A percentile compares a stretch with the other conserved stretches of the same genome.
phyloP scores from a whole-genome alignment of 2,113 vertebrate species.

The Callithrix jacchus region DNA sequence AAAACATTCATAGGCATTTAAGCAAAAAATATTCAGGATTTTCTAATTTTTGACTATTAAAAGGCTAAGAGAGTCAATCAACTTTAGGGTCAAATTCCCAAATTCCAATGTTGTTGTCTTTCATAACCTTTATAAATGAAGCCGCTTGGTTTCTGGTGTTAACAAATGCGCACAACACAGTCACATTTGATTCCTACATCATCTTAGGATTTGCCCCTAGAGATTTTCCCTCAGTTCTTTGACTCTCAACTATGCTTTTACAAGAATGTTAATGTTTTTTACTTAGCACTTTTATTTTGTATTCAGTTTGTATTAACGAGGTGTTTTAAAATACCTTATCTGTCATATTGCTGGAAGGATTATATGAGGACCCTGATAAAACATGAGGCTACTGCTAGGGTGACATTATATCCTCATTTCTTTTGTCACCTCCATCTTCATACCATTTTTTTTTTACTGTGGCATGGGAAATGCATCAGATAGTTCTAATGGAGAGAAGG shows the following conservation, averaged over 20 bases:
- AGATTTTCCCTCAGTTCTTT: not conserved
- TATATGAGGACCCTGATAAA: not conserved
- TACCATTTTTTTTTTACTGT: not conserved
- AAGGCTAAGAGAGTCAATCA: not conserved
- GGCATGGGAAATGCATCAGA: not conserved
- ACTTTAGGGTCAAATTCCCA: not conserved
- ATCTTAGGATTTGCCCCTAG: not conserved
- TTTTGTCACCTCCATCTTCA: not conserved
- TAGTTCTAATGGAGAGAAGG: not conserved
- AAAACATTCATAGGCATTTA: not conserved
- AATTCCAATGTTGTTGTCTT: not conserved
- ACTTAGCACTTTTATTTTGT: not conserved
- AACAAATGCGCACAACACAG: not conserved
- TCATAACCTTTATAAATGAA: not conserved
- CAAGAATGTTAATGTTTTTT: not conserved
- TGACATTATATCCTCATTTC: not conserved
- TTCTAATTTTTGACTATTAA: not conserved
- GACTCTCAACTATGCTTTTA: not conserved
- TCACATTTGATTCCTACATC: not conserved
- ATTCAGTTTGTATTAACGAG: not conserved
- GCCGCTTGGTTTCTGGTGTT: not conserved
- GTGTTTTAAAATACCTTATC: not conserved
- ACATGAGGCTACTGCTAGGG: not conserved
- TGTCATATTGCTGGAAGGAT: not conserved
- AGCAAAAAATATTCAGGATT: not conserved